These are phyloP conservation scores for Odocoileus virginianus DNA, from an alignment of 2,113 vertebrate species.

Conservation along the genomic window DNA sequence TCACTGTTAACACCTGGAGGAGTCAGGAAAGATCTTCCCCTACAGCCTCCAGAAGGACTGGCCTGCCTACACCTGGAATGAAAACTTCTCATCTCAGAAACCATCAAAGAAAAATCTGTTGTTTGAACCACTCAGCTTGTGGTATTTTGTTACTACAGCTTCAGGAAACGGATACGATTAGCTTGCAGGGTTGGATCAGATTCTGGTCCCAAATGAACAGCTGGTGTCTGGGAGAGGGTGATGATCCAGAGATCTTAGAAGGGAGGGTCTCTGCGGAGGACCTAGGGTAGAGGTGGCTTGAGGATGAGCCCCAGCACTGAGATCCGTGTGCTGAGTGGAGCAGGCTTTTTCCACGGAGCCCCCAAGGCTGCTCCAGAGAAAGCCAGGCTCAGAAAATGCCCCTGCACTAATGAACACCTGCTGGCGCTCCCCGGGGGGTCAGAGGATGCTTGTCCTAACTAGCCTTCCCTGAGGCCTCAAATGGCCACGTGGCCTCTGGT, in stretches of 20 bases:
- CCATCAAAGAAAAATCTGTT: fast-evolving
- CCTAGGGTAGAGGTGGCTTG: fast-evolving
- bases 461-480: fast-evolving
- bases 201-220: neutral
- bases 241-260: neutral
- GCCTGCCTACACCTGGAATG: fast-evolving
- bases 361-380: fast-evolving
- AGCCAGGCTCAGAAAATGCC: fast-evolving
- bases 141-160: fast-evolving
- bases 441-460: fast-evolving
- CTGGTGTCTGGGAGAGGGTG: fast-evolving
- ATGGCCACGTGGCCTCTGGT: fast-evolving
- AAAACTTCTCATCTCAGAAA: neutral
- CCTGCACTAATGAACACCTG: fast-evolving
- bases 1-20: fast-evolving
- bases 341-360: fast-evolving
- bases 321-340: fast-evolving
- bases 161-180: fast-evolving
- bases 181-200: neutral
- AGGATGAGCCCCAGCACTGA: fast-evolving
- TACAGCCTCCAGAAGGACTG: fast-evolving
- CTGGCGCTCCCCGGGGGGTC: fast-evolving
- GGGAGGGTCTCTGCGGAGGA: fast-evolving
- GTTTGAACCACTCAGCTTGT: neutral
- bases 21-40: fast-evolving